These are phyloP conservation scores for Pseudolaguvia tuberculata DNA, from an alignment of 2,113 vertebrate species.

Conservation along the genomic window DNA sequence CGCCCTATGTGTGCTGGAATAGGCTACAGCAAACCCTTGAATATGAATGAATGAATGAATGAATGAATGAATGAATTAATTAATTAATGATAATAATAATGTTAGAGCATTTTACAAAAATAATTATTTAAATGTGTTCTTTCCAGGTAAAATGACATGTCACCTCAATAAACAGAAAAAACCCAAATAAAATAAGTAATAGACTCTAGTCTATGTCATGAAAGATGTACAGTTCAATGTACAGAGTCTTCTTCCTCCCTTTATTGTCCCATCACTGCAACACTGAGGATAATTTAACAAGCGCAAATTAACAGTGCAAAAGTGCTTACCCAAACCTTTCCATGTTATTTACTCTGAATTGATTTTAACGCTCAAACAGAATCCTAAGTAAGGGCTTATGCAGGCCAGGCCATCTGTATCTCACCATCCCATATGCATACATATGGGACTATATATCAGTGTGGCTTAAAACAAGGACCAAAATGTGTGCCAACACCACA, in stretches of 20 bases:
- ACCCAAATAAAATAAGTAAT: background rate
- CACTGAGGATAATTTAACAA: slow-evolving; percentile 44
- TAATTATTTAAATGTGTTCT: background rate
- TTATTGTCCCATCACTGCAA: slow-evolving; percentile 34
- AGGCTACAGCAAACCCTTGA: no score
- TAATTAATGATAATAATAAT: no score
- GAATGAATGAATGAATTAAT: no score
- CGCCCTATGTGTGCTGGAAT: no score
- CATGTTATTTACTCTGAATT: slow-evolving; percentile 52
- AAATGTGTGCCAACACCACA: slow-evolving; percentile 23
- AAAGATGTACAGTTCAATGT: slow-evolving; percentile 4
- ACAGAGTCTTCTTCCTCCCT: slow-evolving; percentile 4
- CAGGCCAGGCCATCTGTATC: slow-evolving; percentile 37
- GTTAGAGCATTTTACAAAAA: background rate
- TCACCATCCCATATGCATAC: slow-evolving; percentile 7
- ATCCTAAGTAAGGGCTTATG: slow-evolving; percentile 51
- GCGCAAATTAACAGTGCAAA: slow-evolving; percentile 43
- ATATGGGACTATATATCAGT: slow-evolving; percentile 34
- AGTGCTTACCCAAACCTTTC: slow-evolving; percentile 51
- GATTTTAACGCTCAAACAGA: slow-evolving; percentile 54
- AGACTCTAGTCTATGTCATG: slow-evolving; percentile 2
- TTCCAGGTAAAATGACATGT: background rate
- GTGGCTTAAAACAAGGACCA: slow-evolving; percentile 1
- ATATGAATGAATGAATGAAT: no score
- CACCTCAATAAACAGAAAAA: background rate